phyloP scores from a whole-genome alignment of 2,797 vertebrate genomes.

The Tarsius wallacei region DNA sequence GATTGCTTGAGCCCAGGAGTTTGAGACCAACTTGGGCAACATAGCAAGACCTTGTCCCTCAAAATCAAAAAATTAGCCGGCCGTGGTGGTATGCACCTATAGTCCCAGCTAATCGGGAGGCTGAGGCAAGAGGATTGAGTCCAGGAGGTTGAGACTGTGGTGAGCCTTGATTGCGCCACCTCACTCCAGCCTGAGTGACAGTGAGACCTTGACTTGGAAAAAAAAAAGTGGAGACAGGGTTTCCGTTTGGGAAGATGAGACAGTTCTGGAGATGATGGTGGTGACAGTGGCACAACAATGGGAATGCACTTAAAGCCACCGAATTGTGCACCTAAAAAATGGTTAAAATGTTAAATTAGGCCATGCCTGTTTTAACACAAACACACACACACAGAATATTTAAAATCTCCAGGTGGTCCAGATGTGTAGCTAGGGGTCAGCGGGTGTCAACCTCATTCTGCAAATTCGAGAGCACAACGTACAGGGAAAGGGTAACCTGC shows the following conservation, averaged over 20 bases:
- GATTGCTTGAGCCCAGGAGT: too few species aligned
- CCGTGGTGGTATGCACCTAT: too few species aligned
- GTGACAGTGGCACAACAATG: rapidly evolving
- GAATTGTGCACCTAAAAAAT: not conserved
- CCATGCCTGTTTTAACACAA: not conserved
- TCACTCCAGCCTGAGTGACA: too few species aligned
- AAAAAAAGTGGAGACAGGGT: not conserved
- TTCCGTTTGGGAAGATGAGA: not conserved
- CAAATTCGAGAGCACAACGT: not conserved
- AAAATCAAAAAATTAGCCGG: too few species aligned
- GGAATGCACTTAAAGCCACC: not conserved
- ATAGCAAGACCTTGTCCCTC: too few species aligned
- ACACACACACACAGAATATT: not conserved
- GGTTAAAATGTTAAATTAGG: too few species aligned
- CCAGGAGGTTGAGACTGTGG: too few species aligned
- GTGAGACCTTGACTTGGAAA: too few species aligned
- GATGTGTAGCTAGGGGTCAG: not conserved
- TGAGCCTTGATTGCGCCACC: too few species aligned
- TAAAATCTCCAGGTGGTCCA: not conserved
- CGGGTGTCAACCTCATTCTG: not conserved
- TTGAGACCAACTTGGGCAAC: too few species aligned
- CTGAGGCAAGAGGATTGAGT: too few species aligned
- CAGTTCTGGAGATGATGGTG: not conserved
- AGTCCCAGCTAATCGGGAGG: too few species aligned
- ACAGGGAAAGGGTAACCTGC: not conserved